phyloP scores from a whole-genome alignment of 1,140 invertebrate species.

The Ceratitis capitata region DNA sequence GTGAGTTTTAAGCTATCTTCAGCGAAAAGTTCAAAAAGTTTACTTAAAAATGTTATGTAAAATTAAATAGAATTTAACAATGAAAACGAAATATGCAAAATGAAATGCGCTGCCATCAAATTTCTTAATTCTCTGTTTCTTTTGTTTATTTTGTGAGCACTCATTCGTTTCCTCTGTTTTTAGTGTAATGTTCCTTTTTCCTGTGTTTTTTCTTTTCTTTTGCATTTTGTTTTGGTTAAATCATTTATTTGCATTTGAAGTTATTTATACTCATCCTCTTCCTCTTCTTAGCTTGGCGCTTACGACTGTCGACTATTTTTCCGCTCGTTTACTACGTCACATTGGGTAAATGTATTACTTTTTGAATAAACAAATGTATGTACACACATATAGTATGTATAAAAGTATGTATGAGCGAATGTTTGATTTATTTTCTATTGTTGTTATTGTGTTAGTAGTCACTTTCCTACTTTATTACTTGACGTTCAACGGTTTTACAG shows the following conservation, averaged over 20 bases:
- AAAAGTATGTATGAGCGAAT: no score
- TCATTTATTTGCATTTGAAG: neutral
- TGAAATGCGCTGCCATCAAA: neutral
- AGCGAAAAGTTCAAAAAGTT: no score
- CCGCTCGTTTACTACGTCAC: constrained; percentile 28
- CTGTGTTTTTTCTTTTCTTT: neutral
- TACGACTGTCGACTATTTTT: neutral
- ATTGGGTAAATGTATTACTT: constrained; percentile 9
- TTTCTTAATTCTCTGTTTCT: neutral
- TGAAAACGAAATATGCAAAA: no score
- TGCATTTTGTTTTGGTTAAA: neutral
- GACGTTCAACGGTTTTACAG: constrained; percentile 34
- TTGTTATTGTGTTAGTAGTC: neutral
- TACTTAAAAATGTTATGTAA: no score
- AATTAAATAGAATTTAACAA: no score
- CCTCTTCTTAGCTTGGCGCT: constrained; percentile 1
- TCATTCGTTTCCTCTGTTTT: neutral
- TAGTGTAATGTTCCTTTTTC: neutral
- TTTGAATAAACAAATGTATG: no score
- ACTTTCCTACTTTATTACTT: constrained; percentile 25
- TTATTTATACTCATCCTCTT: neutral
- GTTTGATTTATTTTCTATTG: neutral
- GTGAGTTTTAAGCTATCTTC: no score
- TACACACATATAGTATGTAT: no score
- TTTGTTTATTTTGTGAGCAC: neutral